Base-by-base conservation (phyloP, 2,888 invertebrate species). In the Microctonus aethiopoides region DNA sequence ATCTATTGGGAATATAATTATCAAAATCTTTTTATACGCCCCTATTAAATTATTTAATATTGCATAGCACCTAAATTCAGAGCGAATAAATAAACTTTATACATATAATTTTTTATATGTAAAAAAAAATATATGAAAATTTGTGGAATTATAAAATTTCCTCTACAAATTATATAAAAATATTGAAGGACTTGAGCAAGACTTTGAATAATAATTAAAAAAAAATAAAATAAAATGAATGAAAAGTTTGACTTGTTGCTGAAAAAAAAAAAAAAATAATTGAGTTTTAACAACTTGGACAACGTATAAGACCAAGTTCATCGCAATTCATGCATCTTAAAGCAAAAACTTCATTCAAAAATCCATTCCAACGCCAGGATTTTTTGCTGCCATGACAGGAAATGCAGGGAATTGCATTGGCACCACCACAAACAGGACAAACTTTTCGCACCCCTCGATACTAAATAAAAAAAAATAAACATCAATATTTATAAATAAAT, bases 321-420 rank as follows among this genome's bases (percentile, higher is more conserved):
- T 98, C 97, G 87, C 97, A 97, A 86, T 94, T 95, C 94, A 96
- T 96, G 87, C 97, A 97, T 83, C 95, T 95, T 79, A 98, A 90
- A 22, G 97, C 96, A 72, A 96, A 94, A 85, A 97, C 95, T 88
- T 97, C 96, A 41, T 95, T 93, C 0, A 97, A 97, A 87, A 97
- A 98, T 85, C 96, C 94, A 88, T 97, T 97, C 79, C 97, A 90
- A 85, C 96, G 95, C 62, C 96, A 92, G 20, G 97, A 97, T 88
- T 97, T 97, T 90, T 98, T 98, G 85, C 97, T 97, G 36, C 98
- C 98, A 81, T 95, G 96, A 90, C 98, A 98, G 75, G 94, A 92
- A 63, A 93, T 90, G 87, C 98, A 98, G 1, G 97, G 96, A 36
- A 97, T 90, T 72, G 95, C 91, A 56, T 96, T 91, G 88, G 94